Conservation (phyloP, 1,140 invertebrate species). For the Coenobita brevimanus region DNA sequence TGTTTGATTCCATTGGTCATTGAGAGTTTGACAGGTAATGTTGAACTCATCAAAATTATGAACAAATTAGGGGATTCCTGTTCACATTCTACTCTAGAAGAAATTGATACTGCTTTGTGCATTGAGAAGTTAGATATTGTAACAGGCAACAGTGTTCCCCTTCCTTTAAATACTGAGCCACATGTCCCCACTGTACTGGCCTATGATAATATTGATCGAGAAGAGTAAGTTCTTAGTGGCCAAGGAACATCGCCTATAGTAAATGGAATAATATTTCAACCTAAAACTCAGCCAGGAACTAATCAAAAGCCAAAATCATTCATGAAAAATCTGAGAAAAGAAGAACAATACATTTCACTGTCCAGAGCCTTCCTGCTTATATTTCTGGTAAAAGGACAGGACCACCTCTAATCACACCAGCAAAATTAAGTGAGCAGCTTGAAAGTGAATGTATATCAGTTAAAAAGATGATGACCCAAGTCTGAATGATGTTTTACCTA, state of each 20-base stretch:
- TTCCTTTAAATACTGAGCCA: neutral
- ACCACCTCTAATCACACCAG: neutral
- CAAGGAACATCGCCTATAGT: neutral
- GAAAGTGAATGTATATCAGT: neutral
- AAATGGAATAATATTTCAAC: constrained; percentile 4
- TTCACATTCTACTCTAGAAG: neutral
- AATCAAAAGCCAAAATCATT: neutral
- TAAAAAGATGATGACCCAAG: neutral
- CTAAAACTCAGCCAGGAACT: neutral
- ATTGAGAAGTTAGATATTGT: neutral
- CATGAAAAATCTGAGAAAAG: neutral
- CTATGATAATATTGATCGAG: constrained; percentile 32
- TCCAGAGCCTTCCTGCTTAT: neutral
- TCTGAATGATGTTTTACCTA: neutral
- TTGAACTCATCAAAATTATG: constrained; percentile 33
- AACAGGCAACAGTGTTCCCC: neutral
- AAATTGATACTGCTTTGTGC: constrained; percentile 35
- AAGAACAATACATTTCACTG: neutral
- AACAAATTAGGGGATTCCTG: constrained; percentile 19
- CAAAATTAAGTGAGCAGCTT: neutral
- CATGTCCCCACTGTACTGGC: neutral
- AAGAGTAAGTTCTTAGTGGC: neutral
- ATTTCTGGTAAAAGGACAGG: neutral
- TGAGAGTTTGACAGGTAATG: constrained; percentile 39
- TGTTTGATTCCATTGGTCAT: neutral